These are phyloP conservation scores for Lepus timidus DNA, from an alignment of 2,113 vertebrate genomes.

Conservation along the genomic window DNA sequence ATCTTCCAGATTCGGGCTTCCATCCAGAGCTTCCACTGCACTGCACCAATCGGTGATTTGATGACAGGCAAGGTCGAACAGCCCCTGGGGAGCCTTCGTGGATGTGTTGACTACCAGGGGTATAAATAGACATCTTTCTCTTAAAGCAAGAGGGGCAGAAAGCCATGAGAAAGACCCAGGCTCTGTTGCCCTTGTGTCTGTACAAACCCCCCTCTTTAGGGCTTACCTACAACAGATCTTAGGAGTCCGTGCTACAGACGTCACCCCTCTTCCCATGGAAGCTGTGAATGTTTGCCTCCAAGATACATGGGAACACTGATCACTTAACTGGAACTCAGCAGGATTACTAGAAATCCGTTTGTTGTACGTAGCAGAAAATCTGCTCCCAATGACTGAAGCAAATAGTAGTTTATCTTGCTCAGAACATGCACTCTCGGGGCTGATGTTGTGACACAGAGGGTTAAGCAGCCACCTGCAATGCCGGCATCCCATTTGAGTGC, in stretches of 20 bases:
- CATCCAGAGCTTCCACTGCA: conserved; percentile 49
- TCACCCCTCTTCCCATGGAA: background rate
- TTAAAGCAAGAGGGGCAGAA: conserved; percentile 31
- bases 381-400: conserved; percentile 13
- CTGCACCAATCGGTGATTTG: background rate
- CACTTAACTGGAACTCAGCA: background rate
- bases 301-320: conserved; percentile 1
- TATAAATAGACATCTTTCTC: conserved; percentile 43
- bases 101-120: conserved; percentile 8
- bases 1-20: conserved; percentile 37
- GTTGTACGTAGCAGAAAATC: conserved; percentile 27
- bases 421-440: background rate
- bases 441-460: too few species aligned
- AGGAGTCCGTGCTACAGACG: background rate
- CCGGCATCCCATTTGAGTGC: too few species aligned
- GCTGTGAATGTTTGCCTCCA: conserved; percentile 2
- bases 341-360: conserved; percentile 54
- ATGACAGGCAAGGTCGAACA: conserved; percentile 60
- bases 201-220: background rate
- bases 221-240: background rate
- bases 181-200: background rate
- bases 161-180: background rate
- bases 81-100: background rate
- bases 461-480: too few species aligned
- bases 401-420: conserved; percentile 19